Evolutionary conservation across 2,113 vertebrate species (phyloP).

Genomic region (Forbesichthys agassizii): DNA sequence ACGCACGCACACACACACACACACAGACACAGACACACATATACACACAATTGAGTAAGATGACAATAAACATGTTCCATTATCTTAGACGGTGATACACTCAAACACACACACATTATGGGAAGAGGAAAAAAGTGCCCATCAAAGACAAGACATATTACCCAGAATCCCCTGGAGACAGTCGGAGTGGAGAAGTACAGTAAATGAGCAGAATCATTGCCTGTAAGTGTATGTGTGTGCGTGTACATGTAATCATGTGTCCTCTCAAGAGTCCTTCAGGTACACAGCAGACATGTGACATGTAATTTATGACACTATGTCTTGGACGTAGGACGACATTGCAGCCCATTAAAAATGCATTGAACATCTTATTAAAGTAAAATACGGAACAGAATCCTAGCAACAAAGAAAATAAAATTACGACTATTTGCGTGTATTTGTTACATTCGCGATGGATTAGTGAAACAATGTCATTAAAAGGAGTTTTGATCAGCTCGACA

Average conservation of each 20-base stretch:
- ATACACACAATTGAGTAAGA: constrained; percentile 16
- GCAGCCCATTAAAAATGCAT: constrained; percentile 8
- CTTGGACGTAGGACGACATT: neutral
- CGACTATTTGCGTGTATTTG: no score
- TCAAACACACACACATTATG: neutral
- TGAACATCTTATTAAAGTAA: constrained; percentile 16
- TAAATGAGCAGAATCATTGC: neutral
- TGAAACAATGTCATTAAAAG: no score
- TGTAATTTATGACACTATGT: neutral
- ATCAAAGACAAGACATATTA: constrained; percentile 14
- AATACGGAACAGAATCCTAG: constrained; percentile 7
- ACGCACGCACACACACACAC: neutral
- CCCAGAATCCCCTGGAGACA: constrained; percentile 22
- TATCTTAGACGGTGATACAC: no score
- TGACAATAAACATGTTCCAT: no score
- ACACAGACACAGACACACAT: no score
- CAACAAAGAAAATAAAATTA: neutral
- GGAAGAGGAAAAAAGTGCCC: no score
- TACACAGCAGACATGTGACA: neutral
- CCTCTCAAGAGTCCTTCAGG: neutral
- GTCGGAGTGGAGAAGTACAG: neutral
- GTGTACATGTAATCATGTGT: neutral
- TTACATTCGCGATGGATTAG: no score
- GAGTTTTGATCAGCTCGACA: neutral
- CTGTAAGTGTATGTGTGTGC: constrained; percentile 1